phyloP scores from a whole-genome alignment of 2,888 invertebrate species.

The Macropis europaea region DNA sequence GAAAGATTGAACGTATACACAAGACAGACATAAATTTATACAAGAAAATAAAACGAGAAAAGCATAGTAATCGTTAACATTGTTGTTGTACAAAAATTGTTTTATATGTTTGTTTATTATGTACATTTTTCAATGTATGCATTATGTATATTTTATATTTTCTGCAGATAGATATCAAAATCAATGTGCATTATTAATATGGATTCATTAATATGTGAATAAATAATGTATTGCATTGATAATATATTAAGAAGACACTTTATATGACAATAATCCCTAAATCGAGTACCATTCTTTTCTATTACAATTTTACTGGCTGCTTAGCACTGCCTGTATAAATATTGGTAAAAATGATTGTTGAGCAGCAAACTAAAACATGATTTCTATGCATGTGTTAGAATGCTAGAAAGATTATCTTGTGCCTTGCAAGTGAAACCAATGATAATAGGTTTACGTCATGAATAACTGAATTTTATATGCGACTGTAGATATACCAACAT shows the following conservation, averaged over 20 bases:
- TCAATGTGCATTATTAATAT: not conserved
- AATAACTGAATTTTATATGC: not conserved
- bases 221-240: not conserved
- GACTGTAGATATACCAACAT: not conserved
- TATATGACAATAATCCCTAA: not conserved
- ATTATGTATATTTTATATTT: constrained; percentile 17
- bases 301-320: not conserved
- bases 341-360: not conserved
- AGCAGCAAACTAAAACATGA: not conserved
- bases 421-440: not conserved
- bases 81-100: not conserved
- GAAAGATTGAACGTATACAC: not conserved
- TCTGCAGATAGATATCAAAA: not conserved
- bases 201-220: not conserved
- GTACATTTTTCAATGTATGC: constrained; percentile 24
- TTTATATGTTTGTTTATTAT: constrained; percentile 21
- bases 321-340: not conserved
- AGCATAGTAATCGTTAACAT: not conserved
- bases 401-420: constrained; percentile 19
- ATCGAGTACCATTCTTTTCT: not conserved
- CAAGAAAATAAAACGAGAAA: constrained; percentile 10
- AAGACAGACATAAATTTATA: constrained; percentile 2
- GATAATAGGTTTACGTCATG: not conserved
- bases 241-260: not conserved
- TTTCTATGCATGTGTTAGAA: not conserved